Percentiles rank a stretch among this genome's conserved stretches.
phyloP scores from a whole-genome alignment of 2,888 invertebrate species.

The Gerris lacustris region DNA sequence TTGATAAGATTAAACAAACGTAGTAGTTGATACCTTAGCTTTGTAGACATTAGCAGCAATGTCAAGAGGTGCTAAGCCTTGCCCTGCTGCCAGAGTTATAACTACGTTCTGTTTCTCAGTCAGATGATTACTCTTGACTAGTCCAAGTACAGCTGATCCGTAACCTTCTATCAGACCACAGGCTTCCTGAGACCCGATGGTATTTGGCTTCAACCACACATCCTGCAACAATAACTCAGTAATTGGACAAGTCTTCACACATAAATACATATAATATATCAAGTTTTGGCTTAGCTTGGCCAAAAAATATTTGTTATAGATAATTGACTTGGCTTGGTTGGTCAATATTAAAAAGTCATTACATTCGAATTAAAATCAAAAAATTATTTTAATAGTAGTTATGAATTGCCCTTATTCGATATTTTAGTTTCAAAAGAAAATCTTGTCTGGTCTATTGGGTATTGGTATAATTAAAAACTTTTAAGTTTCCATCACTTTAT shows the following conservation, averaged over 20 bases:
- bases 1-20: no score
- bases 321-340: no score
- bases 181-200: conserved; percentile 44
- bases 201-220: conserved; percentile 46
- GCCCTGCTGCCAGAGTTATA: conserved; percentile 50
- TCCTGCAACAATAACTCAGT: conserved; percentile 38
- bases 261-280: background rate
- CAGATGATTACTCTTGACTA: conserved; percentile 43
- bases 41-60: conserved; percentile 54
- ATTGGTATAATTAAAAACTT: no score
- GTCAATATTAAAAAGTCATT: no score
- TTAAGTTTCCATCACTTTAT: no score
- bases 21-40: conserved; percentile 42
- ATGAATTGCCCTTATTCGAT: no score
- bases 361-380: no score
- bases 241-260: background rate
- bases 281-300: background rate
- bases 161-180: conserved; percentile 50
- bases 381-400: no score
- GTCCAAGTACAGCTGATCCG: conserved; percentile 50
- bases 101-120: conserved; percentile 47
- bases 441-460: no score
- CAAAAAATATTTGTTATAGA: background rate
- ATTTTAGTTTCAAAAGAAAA: no score
- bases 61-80: conserved; percentile 54